Evolutionary conservation across 2,113 vertebrate genomes (phyloP), one percentile per base, ranked within the genome.

Genomic region (Rhineura floridana): DNA sequence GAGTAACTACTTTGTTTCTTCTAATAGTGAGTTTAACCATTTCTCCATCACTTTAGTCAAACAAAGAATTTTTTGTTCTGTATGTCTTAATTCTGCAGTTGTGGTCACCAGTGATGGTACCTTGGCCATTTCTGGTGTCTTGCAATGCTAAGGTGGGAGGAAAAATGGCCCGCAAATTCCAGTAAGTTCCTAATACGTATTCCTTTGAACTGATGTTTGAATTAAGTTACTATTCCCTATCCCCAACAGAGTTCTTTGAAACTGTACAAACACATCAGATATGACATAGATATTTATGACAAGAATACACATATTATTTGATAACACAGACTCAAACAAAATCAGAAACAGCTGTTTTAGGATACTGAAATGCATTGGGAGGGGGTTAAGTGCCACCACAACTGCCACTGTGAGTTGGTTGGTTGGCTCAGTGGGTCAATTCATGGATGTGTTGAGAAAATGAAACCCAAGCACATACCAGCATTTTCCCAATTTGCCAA

Each of bases 221-320:
- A 86, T 78, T 91, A 87, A 75, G 8, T 77, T 90, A 17, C 82
- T 84, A 80, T n/a, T 89, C 86, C 1, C 23, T 73, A 33, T 6
- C 39, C 15, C 28, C 59, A n/a, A 72, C 23, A 30, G 19, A 76
- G 39, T 8, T 67, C 8, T 67, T 52, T 30, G 30, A 67, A 67
- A 65, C 76, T 36, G 46, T 30, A 76, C 25, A 76, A 39, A 46
- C 76, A 77, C 44, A 44, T 65, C 8, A 76, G 17, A 67, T 44
- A 10, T 55, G 28, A 3, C 44, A 73, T 62, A 63, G 17, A 44
- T 33, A 46, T 2, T 39, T 78, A 44, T 11, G 25, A 77, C 2
- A 3, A 83, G 17, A 23, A 30, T 39, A 23, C n/a, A 52, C 3
- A 36, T 80, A 44, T 69, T 44, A 1, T 80, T 46, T 55, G n/a